phyloP scores from a whole-genome alignment of 2,888 invertebrate genomes.

The Ganaspis brasiliensis region DNA sequence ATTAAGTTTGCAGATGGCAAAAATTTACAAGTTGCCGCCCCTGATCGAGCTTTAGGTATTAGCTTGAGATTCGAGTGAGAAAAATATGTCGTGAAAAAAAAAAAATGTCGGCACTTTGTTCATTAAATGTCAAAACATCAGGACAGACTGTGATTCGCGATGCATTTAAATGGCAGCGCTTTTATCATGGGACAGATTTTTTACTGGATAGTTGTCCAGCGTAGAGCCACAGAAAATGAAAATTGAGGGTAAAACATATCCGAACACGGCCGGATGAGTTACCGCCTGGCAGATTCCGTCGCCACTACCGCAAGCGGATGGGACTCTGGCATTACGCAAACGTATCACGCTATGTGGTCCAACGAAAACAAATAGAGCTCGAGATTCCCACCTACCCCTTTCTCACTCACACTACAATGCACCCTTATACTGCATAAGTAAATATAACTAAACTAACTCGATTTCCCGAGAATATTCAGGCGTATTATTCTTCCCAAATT shows the following conservation, averaged over 20 bases:
- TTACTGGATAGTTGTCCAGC: constrained; percentile 17
- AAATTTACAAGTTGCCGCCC: no score
- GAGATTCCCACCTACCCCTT: constrained; percentile 61
- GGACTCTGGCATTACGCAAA: constrained; percentile 79
- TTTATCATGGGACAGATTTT: constrained; percentile 59
- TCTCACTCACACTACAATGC: not conserved
- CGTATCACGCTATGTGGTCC: constrained; percentile 80
- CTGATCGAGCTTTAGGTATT: not conserved
- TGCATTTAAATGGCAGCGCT: constrained; percentile 57
- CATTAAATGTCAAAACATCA: constrained; percentile 26
- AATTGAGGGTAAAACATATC: constrained; percentile 60
- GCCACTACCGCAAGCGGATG: constrained; percentile 62
- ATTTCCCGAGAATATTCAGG: not conserved
- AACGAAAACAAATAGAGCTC: constrained; percentile 79
- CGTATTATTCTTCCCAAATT: no score
- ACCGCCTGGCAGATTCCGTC: constrained; percentile 74
- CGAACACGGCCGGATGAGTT: constrained; percentile 72
- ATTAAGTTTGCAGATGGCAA: no score
- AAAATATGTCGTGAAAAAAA: no score
- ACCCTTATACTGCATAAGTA: constrained; percentile 72
- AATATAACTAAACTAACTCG: constrained; percentile 63
- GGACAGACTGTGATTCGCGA: constrained; percentile 57
- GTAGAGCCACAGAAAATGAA: constrained; percentile 59
- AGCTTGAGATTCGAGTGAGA: no score
- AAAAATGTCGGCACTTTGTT: no score